Evolutionary conservation across 2,888 invertebrate species (phyloP).

Genomic region (Spisula subtruncata): DNA sequence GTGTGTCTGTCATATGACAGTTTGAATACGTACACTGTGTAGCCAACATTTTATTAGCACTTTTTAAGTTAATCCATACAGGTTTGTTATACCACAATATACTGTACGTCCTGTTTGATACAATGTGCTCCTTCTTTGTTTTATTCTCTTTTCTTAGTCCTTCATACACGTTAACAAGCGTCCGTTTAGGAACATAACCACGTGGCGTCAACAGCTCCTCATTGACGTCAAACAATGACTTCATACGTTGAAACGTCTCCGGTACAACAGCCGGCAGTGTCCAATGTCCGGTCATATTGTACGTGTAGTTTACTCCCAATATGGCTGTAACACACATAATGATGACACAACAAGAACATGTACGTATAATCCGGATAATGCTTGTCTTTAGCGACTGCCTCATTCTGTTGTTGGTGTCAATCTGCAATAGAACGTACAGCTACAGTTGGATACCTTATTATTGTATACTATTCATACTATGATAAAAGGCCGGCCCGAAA

Average conservation of each 20-base stretch:
- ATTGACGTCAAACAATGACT: not conserved
- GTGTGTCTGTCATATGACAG: conserved; percentile 43
- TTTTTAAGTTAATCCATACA: conserved; percentile 38
- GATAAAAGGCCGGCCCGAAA: too few relatives aligned
- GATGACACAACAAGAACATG: not conserved
- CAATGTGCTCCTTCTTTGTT: not conserved
- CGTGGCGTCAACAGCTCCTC: not conserved
- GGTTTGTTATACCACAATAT: conserved; percentile 61
- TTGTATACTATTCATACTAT: too few relatives aligned
- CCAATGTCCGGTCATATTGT: conserved; percentile 36
- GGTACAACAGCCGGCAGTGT: conserved; percentile 5
- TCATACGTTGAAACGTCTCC: not conserved
- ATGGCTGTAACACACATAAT: not conserved
- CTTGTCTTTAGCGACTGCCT: not conserved
- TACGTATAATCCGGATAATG: not conserved
- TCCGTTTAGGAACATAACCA: not conserved
- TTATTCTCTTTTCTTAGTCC: not conserved
- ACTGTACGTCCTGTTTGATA: not conserved
- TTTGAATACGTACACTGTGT: conserved; percentile 44
- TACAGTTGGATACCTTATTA: too few relatives aligned
- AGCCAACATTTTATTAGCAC: conserved; percentile 30
- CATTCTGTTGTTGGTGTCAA: not conserved
- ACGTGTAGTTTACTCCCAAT: conserved; percentile 21
- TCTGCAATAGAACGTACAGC: too few relatives aligned
- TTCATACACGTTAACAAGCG: conserved; percentile 27